These are phyloP conservation scores for Apogon hyalosoma DNA, from an alignment of 2,797 vertebrate genomes.

Conservation along the genomic window DNA sequence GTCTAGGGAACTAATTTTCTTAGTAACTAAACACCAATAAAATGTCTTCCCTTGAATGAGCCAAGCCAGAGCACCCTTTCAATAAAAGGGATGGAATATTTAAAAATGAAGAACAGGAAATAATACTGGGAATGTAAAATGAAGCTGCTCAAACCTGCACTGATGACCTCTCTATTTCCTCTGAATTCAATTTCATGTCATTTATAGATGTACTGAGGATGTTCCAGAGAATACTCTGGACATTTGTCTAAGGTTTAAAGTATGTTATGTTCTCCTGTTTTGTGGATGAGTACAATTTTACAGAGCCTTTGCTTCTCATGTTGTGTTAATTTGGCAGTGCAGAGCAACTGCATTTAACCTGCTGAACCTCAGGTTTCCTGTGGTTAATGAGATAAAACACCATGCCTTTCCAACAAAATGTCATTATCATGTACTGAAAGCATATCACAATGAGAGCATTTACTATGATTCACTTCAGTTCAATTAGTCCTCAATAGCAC, in stretches of 20 bases:
- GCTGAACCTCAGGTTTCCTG: slow-evolving; percentile 14
- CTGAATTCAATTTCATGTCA: slow-evolving; percentile 54
- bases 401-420: slow-evolving; percentile 9
- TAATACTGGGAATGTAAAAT: slow-evolving; percentile 66
- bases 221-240: slow-evolving; percentile 16
- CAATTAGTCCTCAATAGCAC: slow-evolving; percentile 43
- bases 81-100: slow-evolving; percentile 69
- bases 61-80: slow-evolving; percentile 67
- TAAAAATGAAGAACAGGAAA: slow-evolving; percentile 72
- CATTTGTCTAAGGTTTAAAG: slow-evolving; percentile 36
- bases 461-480: slow-evolving; percentile 36
- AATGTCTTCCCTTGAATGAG: slow-evolving; percentile 74
- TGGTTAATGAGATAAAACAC: slow-evolving; percentile 15
- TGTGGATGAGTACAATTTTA: slow-evolving; percentile 37
- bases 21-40: slow-evolving; percentile 76
- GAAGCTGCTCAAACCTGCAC: slow-evolving; percentile 58
- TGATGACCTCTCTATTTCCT: slow-evolving; percentile 69
- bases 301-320: slow-evolving; percentile 16
- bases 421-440: slow-evolving; percentile 32
- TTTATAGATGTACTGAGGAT: slow-evolving; percentile 53
- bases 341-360: slow-evolving; percentile 32
- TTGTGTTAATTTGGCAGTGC: slow-evolving; percentile 22
- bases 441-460: slow-evolving; percentile 23
- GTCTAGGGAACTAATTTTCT: slow-evolving; percentile 77
- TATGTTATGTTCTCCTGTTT: slow-evolving; percentile 15